These are phyloP conservation scores for Cottus gobio DNA, from an alignment of 2,113 vertebrate species.

Conservation along the genomic window DNA sequence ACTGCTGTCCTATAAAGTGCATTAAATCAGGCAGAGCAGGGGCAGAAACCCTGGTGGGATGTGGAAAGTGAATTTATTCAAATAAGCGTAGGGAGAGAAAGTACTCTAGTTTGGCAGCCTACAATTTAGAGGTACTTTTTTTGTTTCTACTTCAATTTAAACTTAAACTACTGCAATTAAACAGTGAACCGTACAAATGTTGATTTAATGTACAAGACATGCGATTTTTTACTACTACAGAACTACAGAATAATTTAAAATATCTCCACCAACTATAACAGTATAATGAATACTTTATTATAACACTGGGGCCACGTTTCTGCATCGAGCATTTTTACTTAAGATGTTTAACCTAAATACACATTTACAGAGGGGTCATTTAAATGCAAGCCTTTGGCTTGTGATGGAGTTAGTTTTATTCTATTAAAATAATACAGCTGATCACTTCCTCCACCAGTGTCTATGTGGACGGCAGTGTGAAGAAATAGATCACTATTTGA, in stretches of 20 bases:
- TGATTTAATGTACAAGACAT: background rate
- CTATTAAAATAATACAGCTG: background rate
- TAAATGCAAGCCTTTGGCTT: background rate
- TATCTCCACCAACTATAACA: background rate
- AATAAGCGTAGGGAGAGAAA: background rate
- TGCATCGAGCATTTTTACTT: background rate
- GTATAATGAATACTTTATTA: background rate
- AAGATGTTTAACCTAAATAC: background rate
- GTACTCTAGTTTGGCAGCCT: background rate
- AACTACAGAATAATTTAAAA: no score
- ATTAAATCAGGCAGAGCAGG: background rate
- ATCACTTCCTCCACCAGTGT: background rate
- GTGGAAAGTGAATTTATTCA: background rate
- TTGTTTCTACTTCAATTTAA: background rate
- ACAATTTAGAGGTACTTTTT: background rate
- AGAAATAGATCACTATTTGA: background rate
- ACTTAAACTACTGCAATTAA: background rate
- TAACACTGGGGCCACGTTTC: background rate
- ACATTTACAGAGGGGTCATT: background rate
- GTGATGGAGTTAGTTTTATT: background rate
- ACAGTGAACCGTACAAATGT: background rate
- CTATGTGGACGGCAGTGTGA: background rate
- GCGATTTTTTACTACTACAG: no score
- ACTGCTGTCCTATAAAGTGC: slow-evolving; percentile 4
- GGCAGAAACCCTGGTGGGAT: background rate